Base-by-base conservation (phyloP, 2,888 invertebrate genomes). In the Rhorus exstirpatorius region DNA sequence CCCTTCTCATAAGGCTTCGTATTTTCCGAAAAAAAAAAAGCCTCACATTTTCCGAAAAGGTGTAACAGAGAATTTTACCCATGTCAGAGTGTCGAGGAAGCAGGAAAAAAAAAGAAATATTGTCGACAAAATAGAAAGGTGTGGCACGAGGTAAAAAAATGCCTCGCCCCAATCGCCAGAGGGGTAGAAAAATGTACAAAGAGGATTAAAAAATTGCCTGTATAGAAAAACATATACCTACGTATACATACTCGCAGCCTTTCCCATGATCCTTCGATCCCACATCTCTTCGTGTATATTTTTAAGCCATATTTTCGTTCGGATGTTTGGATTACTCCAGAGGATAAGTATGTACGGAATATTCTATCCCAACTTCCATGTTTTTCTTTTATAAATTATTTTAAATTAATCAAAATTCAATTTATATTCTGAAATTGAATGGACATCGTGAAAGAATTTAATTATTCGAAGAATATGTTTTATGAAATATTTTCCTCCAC, bases 31-130 rank as follows among this genome's bases (percentile, higher is more conserved):
- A n/a, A n/a, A n/a, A n/a, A n/a, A n/a, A n/a, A n/a, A n/a, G n/a
- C n/a, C 53, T 67, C 17, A 41, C 49, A 79, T 41, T 24, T 76
- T 60, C 24, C 63, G 24, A 49, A 60, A 35, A 74, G 67, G 17
- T n/a, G 63, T 55, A 55, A 26, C 58, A 49, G 21, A 41, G 44
- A 2, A 44, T 63, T 55, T 12, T 24, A 10, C 19, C 10, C 44
- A 26, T 24, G 53, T 46, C 26, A 68, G 14, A 26, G 17, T 41
- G 41, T 61, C 53, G 21, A 17, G 14, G 12, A 61, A 38, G 17
- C 19, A 61, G n/a, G 49, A 35, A 21, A 55, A 19, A 24, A 35
- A 75, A 17, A 53, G 21, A 49, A 68, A 70, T 19, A 41, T 41
- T 35, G 10, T 68, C 17, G 55, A 46, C 8, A 46, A 35, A 49